A percentile compares a stretch with the other conserved stretches of the same genome.
These are phyloP conservation scores for Glossosoma conforme DNA, from an alignment of 1,140 invertebrate species.

Conservation along the genomic window DNA sequence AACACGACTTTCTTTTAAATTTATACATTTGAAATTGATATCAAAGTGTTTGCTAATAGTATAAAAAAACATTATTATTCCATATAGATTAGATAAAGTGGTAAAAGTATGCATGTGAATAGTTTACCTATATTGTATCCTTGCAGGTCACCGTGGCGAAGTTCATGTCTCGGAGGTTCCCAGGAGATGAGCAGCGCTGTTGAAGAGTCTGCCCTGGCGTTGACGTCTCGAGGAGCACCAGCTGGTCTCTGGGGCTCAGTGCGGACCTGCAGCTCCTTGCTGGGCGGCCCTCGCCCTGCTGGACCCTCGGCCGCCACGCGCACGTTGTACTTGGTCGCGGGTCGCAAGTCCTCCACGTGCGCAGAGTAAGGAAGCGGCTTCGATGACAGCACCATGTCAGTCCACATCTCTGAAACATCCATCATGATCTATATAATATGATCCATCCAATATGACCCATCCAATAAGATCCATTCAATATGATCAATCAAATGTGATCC, in stretches of 20 bases:
- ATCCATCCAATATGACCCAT: background rate
- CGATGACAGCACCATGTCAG: constrained; percentile 60
- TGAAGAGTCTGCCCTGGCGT: constrained; percentile 66
- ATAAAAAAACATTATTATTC: too few relatives aligned
- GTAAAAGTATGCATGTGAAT: constrained; percentile 35
- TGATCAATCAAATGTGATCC: background rate
- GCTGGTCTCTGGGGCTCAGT: constrained; percentile 76
- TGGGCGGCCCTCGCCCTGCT: constrained; percentile 67
- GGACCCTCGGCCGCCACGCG: constrained; percentile 72
- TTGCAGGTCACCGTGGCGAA: constrained; percentile 67
- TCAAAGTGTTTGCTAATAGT: too few relatives aligned
- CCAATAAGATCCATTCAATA: background rate
- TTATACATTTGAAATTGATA: too few relatives aligned
- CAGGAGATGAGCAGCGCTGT: constrained; percentile 73
- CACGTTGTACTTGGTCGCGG: constrained; percentile 71
- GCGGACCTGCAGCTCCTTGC: constrained; percentile 60
- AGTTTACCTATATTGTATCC: constrained; percentile 62
- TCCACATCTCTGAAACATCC: constrained; percentile 53
- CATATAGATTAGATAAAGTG: too few relatives aligned
- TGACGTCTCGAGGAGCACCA: constrained; percentile 67
- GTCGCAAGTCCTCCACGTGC: constrained; percentile 53
- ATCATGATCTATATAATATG: background rate
- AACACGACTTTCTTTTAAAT: too few relatives aligned
- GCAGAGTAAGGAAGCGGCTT: constrained; percentile 55
- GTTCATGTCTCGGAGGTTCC: constrained; percentile 62